These are phyloP conservation scores for Lepidotrigona ventralis DNA, from an alignment of 1,140 invertebrate genomes.

Conservation along the genomic window DNA sequence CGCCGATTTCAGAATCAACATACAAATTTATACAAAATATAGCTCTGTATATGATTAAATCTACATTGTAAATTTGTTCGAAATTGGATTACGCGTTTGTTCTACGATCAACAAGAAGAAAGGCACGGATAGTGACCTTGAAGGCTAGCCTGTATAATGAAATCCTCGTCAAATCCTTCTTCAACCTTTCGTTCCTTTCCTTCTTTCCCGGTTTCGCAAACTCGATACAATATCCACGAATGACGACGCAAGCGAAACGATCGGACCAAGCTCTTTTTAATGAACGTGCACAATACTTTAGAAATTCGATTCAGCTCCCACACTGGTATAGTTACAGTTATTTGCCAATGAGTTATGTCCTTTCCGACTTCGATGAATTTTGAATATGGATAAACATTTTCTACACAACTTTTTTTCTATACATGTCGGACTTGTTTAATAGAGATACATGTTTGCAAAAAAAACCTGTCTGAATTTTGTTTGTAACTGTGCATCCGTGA, in stretches of 20 bases:
- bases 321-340: slow-evolving; percentile 11
- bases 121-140: slow-evolving; percentile 48
- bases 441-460: no score
- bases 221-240: slow-evolving; percentile 2
- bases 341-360: no score
- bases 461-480: no score
- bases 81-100: slow-evolving; percentile 2
- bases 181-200: not conserved
- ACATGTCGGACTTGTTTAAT: no score
- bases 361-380: no score
- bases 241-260: not conserved
- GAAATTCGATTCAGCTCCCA: not conserved
- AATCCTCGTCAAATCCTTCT: not conserved
- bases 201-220: not conserved
- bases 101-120: slow-evolving; percentile 31
- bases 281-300: not conserved
- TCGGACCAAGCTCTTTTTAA: not conserved
- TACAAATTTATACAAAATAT: slow-evolving; percentile 52
- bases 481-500: no score
- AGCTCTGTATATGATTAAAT: slow-evolving; percentile 10
- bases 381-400: no score
- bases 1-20: not conserved
- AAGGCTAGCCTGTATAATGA: not conserved
- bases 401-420: no score
- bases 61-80: not conserved